Percentiles rank a stretch among this genome's conserved stretches.
phyloP scores from a whole-genome alignment of 30 jellyfish, hydroid and myxozoan species.

The Aurelia sp. region DNA sequence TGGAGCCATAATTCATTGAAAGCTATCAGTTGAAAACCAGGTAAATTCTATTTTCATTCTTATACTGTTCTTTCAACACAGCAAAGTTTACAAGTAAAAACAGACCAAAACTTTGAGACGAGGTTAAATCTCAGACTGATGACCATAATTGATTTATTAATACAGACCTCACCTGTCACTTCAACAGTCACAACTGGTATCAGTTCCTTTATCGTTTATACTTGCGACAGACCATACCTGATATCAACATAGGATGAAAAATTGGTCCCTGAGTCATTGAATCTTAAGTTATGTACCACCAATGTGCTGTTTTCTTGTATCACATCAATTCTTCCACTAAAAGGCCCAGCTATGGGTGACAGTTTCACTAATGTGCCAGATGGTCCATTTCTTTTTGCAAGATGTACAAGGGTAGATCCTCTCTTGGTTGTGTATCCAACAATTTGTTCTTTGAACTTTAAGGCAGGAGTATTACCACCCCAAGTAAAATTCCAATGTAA shows the following conservation, averaged over 20 bases:
- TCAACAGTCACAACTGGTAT: too few species aligned
- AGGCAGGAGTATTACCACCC: neutral
- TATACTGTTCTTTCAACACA: too few species aligned
- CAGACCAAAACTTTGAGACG: too few species aligned
- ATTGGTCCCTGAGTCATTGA: neutral
- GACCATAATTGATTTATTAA: too few species aligned
- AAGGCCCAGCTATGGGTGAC: neutral
- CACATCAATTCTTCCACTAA: slow-evolving; percentile 7
- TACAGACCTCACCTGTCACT: too few species aligned
- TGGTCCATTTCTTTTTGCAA: neutral
- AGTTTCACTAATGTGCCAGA: neutral
- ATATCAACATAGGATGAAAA: slow-evolving; percentile 12
- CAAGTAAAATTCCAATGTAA: slow-evolving; percentile 13
- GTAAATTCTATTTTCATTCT: too few species aligned
- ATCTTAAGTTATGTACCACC: neutral
- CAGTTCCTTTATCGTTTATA: too few species aligned
- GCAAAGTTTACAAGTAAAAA: too few species aligned
- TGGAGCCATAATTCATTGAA: too few species aligned
- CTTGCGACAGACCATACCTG: too few species aligned
- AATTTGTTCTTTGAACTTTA: neutral
- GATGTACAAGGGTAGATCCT: neutral
- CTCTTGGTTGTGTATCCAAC: neutral
- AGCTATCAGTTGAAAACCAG: too few species aligned
- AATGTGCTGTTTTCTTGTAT: slow-evolving; percentile 5
- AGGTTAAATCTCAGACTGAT: too few species aligned